These are phyloP conservation scores for Heliangelus exortis DNA, from an alignment of 2,797 vertebrate species.

Conservation along the genomic window DNA sequence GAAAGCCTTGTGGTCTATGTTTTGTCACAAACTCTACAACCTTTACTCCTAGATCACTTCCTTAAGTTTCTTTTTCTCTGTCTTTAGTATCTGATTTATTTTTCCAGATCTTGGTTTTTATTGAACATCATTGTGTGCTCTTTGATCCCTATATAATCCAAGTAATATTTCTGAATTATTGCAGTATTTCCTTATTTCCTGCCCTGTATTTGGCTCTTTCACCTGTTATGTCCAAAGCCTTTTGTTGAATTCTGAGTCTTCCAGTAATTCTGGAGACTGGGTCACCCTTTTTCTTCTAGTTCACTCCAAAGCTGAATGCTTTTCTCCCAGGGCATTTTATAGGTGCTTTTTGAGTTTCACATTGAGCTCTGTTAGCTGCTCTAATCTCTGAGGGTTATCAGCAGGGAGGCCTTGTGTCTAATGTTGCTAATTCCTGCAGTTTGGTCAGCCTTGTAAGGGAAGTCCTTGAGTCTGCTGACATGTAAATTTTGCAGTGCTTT, in stretches of 20 bases:
- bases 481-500: background rate
- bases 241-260: background rate
- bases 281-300: background rate
- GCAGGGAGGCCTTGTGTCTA: background rate
- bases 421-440: background rate
- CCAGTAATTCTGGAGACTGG: background rate
- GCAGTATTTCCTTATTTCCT: background rate
- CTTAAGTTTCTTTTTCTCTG: background rate
- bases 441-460: background rate
- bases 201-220: background rate
- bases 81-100: background rate
- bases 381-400: conserved; percentile 11
- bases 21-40: background rate
- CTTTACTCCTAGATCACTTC: background rate
- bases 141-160: background rate
- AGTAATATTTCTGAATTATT: background rate
- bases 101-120: background rate
- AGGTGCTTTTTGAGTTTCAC: background rate
- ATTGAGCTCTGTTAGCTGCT: background rate
- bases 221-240: background rate
- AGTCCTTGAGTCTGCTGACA: conserved; percentile 25
- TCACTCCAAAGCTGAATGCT: background rate
- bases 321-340: background rate
- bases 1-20: background rate
- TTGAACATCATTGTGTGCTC: background rate